Base-by-base conservation (phyloP, 1,140 invertebrate species). In the Eubasilissa regina region DNA sequence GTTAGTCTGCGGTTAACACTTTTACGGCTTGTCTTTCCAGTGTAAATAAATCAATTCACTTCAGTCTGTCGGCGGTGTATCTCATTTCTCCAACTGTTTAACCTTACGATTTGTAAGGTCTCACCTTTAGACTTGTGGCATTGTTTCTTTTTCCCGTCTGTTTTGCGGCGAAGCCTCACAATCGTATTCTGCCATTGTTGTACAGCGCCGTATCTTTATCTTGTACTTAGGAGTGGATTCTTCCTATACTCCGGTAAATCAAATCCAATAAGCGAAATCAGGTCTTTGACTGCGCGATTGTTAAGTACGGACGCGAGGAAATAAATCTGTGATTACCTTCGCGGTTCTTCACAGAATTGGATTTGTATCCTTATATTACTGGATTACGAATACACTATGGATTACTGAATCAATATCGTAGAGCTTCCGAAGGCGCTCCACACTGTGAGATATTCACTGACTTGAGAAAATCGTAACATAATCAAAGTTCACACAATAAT, bases 21-120 rank as follows among this genome's bases (percentile, higher is more conserved):
- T 73, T 73, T 73, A 25, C 17, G 70, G 70, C 70, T 73, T 73
- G 70, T 51, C 1, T 19, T 70, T 51, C 15, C 51, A 7, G 11
- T 25, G 15, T n/a, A 35, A 9, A 47, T 21, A 73, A 73, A 73
- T 53, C 21, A 70, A 70, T 70, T 70, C 70, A 44, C 12, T 19
- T 9, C 21, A 45, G 25, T 68, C 64, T 44, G 44, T 35, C 21
- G 6, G 19, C 19, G n/a, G 47, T 55, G 74, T 83, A 83, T 83
- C 80, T 78, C 51, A 60, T 83, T 83, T 83, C 82, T 83, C 68
- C 55, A 68, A 83, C 79, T 83, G 79, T 83, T 83, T 83, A 83
- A 83, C 82, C 82, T 83, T 83, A 79, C 75, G 74, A 74, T 83
- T 83, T 83, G 77, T 83, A 83, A 79, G 82, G 82, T 83, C 79